Evolutionary conservation across 2,888 invertebrate genomes (phyloP).

Genomic region (Phyto melanocephala): DNA sequence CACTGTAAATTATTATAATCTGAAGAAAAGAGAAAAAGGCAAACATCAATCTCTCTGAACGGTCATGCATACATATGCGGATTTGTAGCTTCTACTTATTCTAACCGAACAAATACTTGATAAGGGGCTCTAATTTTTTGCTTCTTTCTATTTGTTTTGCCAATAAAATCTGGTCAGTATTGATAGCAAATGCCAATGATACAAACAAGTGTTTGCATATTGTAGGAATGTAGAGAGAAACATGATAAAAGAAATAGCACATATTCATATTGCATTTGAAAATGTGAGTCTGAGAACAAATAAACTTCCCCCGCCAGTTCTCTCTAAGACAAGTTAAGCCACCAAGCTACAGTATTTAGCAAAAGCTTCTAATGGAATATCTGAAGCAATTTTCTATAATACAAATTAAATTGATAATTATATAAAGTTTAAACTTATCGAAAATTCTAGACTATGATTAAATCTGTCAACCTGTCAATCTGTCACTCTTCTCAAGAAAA

Average conservation of each 20-base stretch:
- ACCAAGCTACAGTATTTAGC: too few relatives aligned
- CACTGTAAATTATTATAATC: conserved; percentile 11
- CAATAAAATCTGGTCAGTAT: conserved; percentile 61
- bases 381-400: too few relatives aligned
- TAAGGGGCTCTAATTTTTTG: conserved; percentile 16
- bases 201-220: conserved; percentile 62
- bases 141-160: conserved; percentile 29
- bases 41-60: conserved; percentile 52
- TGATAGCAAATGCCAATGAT: conserved; percentile 61
- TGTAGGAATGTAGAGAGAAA: conserved; percentile 25
- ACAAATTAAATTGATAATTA: too few relatives aligned
- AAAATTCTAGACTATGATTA: too few relatives aligned
- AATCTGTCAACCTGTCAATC: too few relatives aligned
- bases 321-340: too few relatives aligned
- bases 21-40: neutral
- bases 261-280: conserved; percentile 26
- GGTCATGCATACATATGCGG: conserved; percentile 49
- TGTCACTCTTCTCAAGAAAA: too few relatives aligned
- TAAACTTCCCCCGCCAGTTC: too few relatives aligned
- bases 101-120: conserved; percentile 31
- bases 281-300: too few relatives aligned
- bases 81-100: conserved; percentile 37
- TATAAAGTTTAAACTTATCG: too few relatives aligned
- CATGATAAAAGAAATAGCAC: conserved; percentile 7
- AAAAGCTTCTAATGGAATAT: too few relatives aligned